Conservation (phyloP, 2,888 invertebrate genomes). For the Euphydryas editha region DNA sequence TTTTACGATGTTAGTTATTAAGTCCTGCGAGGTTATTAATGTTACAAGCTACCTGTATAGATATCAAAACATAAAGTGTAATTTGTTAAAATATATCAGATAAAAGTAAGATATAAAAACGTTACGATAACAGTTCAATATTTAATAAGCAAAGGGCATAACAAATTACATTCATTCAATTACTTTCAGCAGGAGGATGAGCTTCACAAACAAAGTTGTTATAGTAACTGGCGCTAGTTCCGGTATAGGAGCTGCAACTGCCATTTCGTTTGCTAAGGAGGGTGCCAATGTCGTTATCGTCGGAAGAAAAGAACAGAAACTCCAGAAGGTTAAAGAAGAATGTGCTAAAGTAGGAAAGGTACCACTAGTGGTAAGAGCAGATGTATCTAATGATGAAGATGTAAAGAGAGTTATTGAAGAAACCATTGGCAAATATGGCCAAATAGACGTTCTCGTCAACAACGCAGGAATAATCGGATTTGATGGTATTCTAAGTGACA, state of each 20-base stretch:
- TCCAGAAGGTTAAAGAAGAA: slow-evolving; percentile 43
- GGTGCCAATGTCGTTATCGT: slow-evolving; percentile 52
- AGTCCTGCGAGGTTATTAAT: too few relatives aligned
- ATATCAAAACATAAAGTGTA: too few relatives aligned
- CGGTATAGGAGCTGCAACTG: slow-evolving; percentile 54
- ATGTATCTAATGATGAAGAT: slow-evolving; percentile 52
- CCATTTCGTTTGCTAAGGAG: slow-evolving; percentile 49
- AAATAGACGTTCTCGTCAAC: slow-evolving; percentile 57
- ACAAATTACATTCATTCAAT: not conserved
- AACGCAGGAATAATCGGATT: slow-evolving; percentile 51
- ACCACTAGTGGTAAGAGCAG: slow-evolving; percentile 50
- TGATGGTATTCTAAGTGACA: slow-evolving; percentile 40
- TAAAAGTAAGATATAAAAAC: too few relatives aligned
- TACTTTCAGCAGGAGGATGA: slow-evolving; percentile 31
- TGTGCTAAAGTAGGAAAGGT: slow-evolving; percentile 44
- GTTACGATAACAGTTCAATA: too few relatives aligned
- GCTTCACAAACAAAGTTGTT: slow-evolving; percentile 50
- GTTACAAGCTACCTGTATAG: too few relatives aligned
- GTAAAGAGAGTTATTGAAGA: slow-evolving; percentile 45
- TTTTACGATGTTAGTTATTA: too few relatives aligned
- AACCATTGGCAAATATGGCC: slow-evolving; percentile 51
- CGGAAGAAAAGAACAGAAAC: slow-evolving; percentile 51
- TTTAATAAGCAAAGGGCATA: not conserved
- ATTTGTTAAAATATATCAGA: too few relatives aligned
- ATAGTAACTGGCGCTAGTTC: slow-evolving; percentile 54